These are phyloP conservation scores for Pitta sordida DNA, from an alignment of 2,113 vertebrate genomes.

Conservation along the genomic window DNA sequence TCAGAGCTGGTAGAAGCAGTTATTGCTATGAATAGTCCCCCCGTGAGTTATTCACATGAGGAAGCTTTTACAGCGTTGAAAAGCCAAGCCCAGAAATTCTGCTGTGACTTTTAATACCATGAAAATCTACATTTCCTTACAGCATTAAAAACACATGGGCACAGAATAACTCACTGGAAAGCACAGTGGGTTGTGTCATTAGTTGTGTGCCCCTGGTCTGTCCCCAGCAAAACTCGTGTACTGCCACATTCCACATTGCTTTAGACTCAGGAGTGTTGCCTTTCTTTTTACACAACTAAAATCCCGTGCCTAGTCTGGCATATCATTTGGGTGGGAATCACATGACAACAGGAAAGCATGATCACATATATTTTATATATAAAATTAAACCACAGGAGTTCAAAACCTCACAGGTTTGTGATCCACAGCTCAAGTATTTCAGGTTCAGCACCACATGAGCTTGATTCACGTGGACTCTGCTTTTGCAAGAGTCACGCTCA, in stretches of 20 bases:
- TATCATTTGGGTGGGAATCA: not conserved
- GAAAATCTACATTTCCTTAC: not conserved
- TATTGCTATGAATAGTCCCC: not conserved
- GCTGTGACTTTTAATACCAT: not conserved
- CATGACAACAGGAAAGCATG: not conserved
- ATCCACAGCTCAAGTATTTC: not conserved
- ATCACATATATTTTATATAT: not conserved
- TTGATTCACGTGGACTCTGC: not conserved
- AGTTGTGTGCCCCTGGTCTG: not conserved
- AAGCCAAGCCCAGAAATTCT: not conserved
- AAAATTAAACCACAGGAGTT: not conserved
- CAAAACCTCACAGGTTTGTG: not conserved
- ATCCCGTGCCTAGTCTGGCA: not conserved
- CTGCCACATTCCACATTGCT: not conserved
- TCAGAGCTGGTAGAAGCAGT: not conserved
- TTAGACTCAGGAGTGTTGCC: fast-evolving
- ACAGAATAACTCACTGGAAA: not conserved
- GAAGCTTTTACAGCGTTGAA: not conserved
- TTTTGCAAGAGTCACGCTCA: not conserved
- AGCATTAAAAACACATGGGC: not conserved
- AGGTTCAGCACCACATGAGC: not conserved
- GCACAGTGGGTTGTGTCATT: not conserved
- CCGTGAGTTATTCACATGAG: not conserved
- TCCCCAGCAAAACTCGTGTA: not conserved
- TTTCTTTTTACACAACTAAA: not conserved